Conservation (phyloP, 2,888 invertebrate genomes). For the Chrysomela aeneicollis region DNA sequence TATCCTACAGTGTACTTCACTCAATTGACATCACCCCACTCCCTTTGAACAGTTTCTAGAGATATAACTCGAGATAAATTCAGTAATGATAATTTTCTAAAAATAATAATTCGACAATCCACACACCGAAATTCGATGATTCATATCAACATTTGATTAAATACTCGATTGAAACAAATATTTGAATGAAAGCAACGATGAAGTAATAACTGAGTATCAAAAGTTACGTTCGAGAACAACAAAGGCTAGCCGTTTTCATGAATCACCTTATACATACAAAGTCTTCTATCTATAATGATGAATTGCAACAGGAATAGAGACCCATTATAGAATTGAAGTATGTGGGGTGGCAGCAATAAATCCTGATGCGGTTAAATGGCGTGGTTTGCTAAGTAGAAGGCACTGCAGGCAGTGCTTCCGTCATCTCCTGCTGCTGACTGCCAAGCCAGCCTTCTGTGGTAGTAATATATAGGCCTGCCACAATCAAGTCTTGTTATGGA, state of each 20-base stretch:
- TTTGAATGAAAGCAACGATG: no score
- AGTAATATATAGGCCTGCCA: slow-evolving; percentile 16
- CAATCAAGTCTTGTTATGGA: not conserved
- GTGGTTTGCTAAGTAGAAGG: slow-evolving; percentile 33
- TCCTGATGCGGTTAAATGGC: slow-evolving; percentile 30
- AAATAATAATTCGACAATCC: no score
- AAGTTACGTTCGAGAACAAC: no score
- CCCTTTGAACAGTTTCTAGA: no score
- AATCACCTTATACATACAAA: not conserved
- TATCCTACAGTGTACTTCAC: no score
- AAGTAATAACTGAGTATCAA: no score
- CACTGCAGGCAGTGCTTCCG: slow-evolving; percentile 22
- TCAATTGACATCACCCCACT: no score
- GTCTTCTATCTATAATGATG: not conserved
- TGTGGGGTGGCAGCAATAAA: slow-evolving; percentile 33
- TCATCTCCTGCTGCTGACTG: slow-evolving; percentile 26
- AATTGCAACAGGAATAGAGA: not conserved
- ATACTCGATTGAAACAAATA: no score
- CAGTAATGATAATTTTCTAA: no score
- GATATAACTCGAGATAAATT: no score
- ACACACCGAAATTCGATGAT: no score
- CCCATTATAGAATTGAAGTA: not conserved
- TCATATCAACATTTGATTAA: no score
- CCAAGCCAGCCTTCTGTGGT: slow-evolving; percentile 18
- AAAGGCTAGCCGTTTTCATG: not conserved